Evolutionary conservation across 2,888 invertebrate genomes (phyloP).

Genomic region (Helleia helle): DNA sequence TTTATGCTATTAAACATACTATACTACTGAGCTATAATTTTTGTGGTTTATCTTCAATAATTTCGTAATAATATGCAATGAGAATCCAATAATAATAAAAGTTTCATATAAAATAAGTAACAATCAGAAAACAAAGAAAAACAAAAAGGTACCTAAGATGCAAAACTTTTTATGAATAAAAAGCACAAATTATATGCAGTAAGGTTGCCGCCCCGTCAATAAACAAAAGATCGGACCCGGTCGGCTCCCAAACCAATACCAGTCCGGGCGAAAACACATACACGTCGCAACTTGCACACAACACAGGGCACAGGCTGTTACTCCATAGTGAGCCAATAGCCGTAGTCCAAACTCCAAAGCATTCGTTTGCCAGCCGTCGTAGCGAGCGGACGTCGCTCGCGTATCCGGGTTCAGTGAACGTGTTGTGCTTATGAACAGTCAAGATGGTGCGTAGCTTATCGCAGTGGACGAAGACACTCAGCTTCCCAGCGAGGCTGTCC

Average conservation of each 20-base stretch:
- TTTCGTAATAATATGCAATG: too few relatives aligned
- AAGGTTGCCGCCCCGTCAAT: constrained; percentile 34
- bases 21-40: too few relatives aligned
- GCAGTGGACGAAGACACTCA: constrained; percentile 93
- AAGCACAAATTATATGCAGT: constrained; percentile 20
- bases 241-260: constrained; percentile 33
- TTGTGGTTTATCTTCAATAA: too few relatives aligned
- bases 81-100: too few relatives aligned
- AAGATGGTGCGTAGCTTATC: constrained; percentile 90
- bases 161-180: constrained; percentile 18
- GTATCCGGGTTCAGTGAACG: constrained; percentile 49
- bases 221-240: constrained; percentile 53
- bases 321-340: constrained; percentile 57
- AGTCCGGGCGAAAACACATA: constrained; percentile 19
- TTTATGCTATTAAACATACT: too few relatives aligned
- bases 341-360: constrained; percentile 39
- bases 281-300: constrained; percentile 11
- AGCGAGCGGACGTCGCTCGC: constrained; percentile 42
- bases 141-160: constrained; percentile 8
- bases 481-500: constrained; percentile 89
- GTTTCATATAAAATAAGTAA: neutral
- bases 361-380: constrained; percentile 55
- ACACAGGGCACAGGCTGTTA: constrained; percentile 31
- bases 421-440: constrained; percentile 62
- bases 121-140: neutral